Conservation (phyloP, 2,888 invertebrate genomes). For the Ochropleura plecta region DNA sequence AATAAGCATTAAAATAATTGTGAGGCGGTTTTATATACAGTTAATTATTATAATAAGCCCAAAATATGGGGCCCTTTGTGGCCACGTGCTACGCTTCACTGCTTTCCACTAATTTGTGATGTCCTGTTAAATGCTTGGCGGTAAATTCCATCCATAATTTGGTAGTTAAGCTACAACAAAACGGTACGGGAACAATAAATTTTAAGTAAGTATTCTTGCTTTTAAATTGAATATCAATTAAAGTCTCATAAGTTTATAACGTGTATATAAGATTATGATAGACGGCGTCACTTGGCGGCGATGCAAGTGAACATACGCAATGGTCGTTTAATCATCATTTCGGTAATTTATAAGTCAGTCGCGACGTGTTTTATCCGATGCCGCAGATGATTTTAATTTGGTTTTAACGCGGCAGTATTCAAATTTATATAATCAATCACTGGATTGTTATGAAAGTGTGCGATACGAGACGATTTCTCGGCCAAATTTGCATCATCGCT, state of each 20-base stretch:
- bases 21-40: conserved; percentile 86
- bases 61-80: conserved; percentile 81
- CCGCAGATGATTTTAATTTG: conserved; percentile 89
- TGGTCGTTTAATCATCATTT: conserved; percentile 85
- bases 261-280: conserved; percentile 68
- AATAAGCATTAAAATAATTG: conserved; percentile 88
- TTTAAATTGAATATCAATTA: conserved; percentile 70
- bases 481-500: conserved; percentile 86
- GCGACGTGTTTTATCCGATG: conserved; percentile 86
- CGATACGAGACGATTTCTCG: conserved; percentile 87
- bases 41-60: conserved; percentile 88
- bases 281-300: conserved; percentile 62
- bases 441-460: conserved; percentile 89
- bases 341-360: conserved; percentile 86
- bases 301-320: conserved; percentile 74
- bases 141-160: conserved; percentile 48
- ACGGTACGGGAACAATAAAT: conserved; percentile 39
- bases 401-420: conserved; percentile 88
- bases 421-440: conserved; percentile 90
- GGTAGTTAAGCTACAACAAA: conserved; percentile 23
- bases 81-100: conserved; percentile 81
- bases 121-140: conserved; percentile 78
- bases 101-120: conserved; percentile 86
- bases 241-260: conserved; percentile 70
- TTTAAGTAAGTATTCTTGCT: conserved; percentile 56